Conservation (phyloP, 1,140 invertebrate genomes). For the Drosophila littoralis region DNA sequence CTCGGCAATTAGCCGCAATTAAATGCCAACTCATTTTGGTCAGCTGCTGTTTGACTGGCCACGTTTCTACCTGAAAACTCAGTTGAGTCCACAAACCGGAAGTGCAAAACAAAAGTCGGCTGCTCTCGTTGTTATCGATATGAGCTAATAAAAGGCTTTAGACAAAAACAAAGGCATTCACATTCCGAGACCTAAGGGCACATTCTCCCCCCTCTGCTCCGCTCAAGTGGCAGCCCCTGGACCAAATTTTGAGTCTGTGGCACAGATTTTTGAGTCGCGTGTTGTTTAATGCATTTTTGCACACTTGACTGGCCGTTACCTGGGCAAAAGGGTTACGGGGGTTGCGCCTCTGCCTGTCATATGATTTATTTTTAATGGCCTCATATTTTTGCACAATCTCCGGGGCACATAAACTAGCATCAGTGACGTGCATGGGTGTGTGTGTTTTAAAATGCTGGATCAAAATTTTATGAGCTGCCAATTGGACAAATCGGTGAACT, state of each 20-base stretch:
- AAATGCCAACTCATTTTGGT: conserved; percentile 44
- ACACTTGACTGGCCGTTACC: conserved; percentile 75
- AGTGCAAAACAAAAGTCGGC: conserved; percentile 59
- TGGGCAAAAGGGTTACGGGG: conserved; percentile 63
- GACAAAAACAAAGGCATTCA: conserved; percentile 67
- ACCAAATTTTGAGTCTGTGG: conserved; percentile 2
- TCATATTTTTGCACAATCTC: conserved; percentile 65
- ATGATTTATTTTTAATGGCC: conserved; percentile 80
- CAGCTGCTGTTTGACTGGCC: conserved; percentile 28
- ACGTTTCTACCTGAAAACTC: conserved; percentile 5
- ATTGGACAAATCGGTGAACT: conserved; percentile 70
- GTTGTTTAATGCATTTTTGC: conserved; percentile 81
- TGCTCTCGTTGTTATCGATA: conserved; percentile 60
- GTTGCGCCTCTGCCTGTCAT: conserved; percentile 49
- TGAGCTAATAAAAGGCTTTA: conserved; percentile 77
- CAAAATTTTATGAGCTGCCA: conserved; percentile 79
- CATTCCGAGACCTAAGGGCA: neutral
- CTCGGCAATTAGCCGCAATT: conserved; percentile 64
- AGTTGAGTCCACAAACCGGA: conserved; percentile 46
- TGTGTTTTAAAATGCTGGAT: conserved; percentile 49
- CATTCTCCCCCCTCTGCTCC: conserved; percentile 1
- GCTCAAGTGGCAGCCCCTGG: conserved; percentile 55
- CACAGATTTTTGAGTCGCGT: conserved; percentile 70
- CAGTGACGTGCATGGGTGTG: neutral
- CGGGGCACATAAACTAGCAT: conserved; percentile 63